Conservation (phyloP, 2,113 vertebrate genomes). For the Pardalotus punctatus region DNA sequence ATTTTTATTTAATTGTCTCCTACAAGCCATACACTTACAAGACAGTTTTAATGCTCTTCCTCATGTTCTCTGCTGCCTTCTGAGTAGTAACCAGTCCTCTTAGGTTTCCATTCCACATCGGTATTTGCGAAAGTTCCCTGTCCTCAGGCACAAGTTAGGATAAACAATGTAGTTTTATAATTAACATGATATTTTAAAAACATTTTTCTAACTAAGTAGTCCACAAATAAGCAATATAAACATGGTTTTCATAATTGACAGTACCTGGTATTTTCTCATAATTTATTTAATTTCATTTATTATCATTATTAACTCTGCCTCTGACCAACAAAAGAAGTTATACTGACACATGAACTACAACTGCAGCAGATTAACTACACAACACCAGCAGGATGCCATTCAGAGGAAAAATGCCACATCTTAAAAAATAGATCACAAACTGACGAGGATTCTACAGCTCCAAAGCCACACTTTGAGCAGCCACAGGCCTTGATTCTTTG, state of each 20-base stretch:
- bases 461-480: background rate
- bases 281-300: background rate
- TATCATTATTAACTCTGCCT: background rate
- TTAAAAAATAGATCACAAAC: constrained; percentile 40
- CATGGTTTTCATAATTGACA: background rate
- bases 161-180: background rate
- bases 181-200: background rate
- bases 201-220: background rate
- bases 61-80: background rate
- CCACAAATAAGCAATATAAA: background rate
- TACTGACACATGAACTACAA: background rate
- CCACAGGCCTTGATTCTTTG: background rate
- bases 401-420: constrained; percentile 31
- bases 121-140: background rate
- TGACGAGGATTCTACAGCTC: background rate
- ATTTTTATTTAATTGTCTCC: background rate
- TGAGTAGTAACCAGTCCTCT: background rate
- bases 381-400: constrained; percentile 3
- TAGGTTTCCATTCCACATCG: background rate
- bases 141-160: background rate
- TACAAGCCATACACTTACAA: background rate
- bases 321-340: background rate
- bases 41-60: background rate
- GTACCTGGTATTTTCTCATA: background rate
- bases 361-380: background rate